Conservation (phyloP, 2,888 invertebrate genomes). For the Lottia gigantea region DNA sequence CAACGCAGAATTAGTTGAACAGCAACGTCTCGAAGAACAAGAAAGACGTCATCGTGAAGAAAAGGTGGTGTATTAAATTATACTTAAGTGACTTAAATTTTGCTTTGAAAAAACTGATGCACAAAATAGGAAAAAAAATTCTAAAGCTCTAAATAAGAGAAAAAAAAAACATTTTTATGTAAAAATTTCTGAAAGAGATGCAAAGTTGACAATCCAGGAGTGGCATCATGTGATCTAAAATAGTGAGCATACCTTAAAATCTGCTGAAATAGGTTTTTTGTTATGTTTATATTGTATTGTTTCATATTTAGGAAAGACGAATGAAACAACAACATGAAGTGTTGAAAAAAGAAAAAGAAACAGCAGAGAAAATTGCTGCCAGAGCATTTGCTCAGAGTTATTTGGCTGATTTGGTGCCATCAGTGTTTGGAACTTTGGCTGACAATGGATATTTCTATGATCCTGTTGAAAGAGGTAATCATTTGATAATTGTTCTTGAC, state of each 20-base stretch:
- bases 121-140: too few relatives aligned
- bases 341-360: constrained; percentile 77
- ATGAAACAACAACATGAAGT: constrained; percentile 79
- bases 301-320: constrained; percentile 74
- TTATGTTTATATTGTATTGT: background rate
- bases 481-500: too few relatives aligned
- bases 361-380: constrained; percentile 84
- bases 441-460: constrained; percentile 76
- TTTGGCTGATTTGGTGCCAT: constrained; percentile 86
- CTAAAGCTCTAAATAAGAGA: too few relatives aligned
- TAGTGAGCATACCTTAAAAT: too few relatives aligned
- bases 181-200: background rate
- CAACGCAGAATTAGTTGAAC: constrained; percentile 85
- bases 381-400: constrained; percentile 87
- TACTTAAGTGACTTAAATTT: too few relatives aligned
- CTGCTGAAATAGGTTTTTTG: too few relatives aligned
- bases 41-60: constrained; percentile 72
- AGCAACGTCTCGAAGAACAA: constrained; percentile 83
- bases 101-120: too few relatives aligned
- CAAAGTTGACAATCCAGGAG: too few relatives aligned
- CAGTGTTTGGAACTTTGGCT: constrained; percentile 83
- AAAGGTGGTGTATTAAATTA: constrained; percentile 50
- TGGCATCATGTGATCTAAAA: too few relatives aligned
- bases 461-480: constrained; percentile 75
- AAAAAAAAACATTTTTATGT: background rate